Evolutionary conservation across 2,113 vertebrate genomes (phyloP).

Genomic region (Empidonax traillii): DNA sequence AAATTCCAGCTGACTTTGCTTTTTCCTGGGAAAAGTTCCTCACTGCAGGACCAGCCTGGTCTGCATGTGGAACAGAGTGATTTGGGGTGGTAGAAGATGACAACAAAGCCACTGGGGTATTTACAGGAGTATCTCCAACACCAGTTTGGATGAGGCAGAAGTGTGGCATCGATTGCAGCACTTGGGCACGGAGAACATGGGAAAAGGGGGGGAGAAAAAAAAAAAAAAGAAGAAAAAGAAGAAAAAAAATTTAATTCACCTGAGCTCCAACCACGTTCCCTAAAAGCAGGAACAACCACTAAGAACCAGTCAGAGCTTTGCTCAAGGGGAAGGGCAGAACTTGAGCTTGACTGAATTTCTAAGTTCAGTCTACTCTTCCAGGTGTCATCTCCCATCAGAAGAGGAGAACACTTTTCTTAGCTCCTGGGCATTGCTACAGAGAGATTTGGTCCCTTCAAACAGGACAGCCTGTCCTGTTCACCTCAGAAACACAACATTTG

Average conservation of each 20-base stretch:
- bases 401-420: neutral
- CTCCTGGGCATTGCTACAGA: neutral
- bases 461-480: neutral
- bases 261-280: neutral
- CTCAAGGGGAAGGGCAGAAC: neutral
- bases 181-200: neutral
- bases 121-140: neutral
- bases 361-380: fast-evolving
- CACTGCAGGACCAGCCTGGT: neutral
- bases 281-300: neutral
- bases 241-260: neutral
- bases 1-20: neutral
- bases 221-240: neutral
- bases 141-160: neutral
- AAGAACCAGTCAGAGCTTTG: neutral
- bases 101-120: neutral
- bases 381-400: neutral
- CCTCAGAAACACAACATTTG: neutral
- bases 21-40: neutral
- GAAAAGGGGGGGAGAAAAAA: too few species aligned
- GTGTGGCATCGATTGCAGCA: neutral
- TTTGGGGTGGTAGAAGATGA: neutral
- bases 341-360: neutral
- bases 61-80: neutral
- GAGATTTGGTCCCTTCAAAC: neutral